Conservation (phyloP, 2,113 vertebrate species). For the Xerus inauris region DNA sequence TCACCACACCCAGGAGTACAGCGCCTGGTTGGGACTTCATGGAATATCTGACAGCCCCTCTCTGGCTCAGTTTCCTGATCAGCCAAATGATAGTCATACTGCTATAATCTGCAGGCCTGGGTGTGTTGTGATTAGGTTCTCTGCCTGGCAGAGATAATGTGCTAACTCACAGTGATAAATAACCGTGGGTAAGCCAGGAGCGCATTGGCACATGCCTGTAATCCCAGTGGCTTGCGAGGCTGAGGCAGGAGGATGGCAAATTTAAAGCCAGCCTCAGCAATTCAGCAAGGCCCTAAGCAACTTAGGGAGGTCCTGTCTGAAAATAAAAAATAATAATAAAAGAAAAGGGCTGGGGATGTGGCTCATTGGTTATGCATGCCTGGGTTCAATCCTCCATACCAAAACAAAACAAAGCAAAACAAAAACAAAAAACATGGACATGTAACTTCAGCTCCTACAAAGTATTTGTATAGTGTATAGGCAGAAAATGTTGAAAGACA, state of each 20-base stretch:
- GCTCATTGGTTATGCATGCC: too few relatives aligned
- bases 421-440: background rate
- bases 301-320: too few relatives aligned
- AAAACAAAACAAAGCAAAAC: too few relatives aligned
- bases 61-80: constrained; percentile 60
- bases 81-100: background rate
- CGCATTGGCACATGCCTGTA: too few relatives aligned
- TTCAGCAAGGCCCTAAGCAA: too few relatives aligned
- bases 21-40: constrained; percentile 1
- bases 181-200: background rate
- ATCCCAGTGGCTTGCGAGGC: too few relatives aligned
- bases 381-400: too few relatives aligned
- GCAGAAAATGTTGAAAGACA: background rate
- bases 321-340: too few relatives aligned
- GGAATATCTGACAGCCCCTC: constrained; percentile 51
- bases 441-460: constrained; percentile 2
- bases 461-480: background rate
- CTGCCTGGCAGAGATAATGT: constrained; percentile 37
- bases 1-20: constrained; percentile 63
- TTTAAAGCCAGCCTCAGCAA: too few relatives aligned
- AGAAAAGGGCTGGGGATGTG: too few relatives aligned
- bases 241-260: too few relatives aligned
- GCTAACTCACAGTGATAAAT: constrained; percentile 19
- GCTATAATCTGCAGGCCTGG: background rate
- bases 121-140: constrained; percentile 17